phyloP scores from a whole-genome alignment of 2,797 vertebrate species.

The Diplodus puntazzo region DNA sequence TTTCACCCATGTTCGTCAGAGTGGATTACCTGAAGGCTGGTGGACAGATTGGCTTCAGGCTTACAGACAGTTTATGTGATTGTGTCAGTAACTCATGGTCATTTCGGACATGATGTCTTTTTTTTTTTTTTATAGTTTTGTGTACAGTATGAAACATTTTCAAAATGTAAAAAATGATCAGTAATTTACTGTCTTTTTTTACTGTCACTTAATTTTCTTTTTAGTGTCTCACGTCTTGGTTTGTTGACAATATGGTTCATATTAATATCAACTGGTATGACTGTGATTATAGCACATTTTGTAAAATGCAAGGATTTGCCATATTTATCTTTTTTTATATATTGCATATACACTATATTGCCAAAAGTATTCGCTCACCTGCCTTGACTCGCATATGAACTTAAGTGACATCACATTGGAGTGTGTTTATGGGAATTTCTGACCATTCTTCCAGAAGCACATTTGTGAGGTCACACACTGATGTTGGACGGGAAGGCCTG shows the following conservation, averaged over 20 bases:
- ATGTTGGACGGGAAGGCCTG: too few species aligned
- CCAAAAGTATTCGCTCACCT: too few species aligned
- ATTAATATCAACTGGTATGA: background rate
- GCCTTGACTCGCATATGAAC: too few species aligned
- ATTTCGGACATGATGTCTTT: slow-evolving; percentile 14
- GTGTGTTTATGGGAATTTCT: too few species aligned
- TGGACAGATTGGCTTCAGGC: slow-evolving; percentile 37
- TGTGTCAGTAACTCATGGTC: slow-evolving; percentile 21
- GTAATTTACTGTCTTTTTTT: background rate
- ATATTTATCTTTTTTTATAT: background rate
- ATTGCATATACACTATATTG: too few species aligned
- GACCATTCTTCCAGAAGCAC: too few species aligned
- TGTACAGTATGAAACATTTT: background rate
- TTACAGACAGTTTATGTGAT: slow-evolving; percentile 65
- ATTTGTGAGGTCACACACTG: too few species aligned
- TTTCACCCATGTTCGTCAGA: slow-evolving; percentile 11
- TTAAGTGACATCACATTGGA: too few species aligned
- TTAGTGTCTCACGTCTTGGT: background rate
- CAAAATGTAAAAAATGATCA: background rate
- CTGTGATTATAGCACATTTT: background rate
- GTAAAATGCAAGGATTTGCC: background rate
- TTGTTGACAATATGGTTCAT: background rate
- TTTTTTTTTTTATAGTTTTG: background rate
- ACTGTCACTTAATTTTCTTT: background rate
- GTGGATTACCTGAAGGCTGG: slow-evolving; percentile 53